Evolutionary conservation across 1,140 invertebrate species (phyloP).

Genomic region (Sitophilus oryzae): DNA sequence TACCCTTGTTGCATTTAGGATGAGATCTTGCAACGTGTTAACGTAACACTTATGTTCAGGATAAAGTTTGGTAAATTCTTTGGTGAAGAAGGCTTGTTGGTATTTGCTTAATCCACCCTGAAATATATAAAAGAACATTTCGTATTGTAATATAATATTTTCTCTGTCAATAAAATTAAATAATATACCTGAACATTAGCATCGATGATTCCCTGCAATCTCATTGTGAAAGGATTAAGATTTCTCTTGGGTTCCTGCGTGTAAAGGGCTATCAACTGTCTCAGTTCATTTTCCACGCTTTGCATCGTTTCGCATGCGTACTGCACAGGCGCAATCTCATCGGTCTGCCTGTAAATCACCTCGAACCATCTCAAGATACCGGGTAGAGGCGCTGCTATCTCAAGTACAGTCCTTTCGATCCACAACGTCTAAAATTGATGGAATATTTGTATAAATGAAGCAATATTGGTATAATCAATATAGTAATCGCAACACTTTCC

Average conservation of each 20-base stretch:
- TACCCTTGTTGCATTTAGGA: constrained; percentile 65
- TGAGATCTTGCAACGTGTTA: constrained; percentile 64
- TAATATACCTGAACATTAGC: constrained; percentile 71
- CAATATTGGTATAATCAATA: too few species aligned
- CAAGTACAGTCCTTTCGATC: constrained; percentile 89
- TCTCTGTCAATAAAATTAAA: background rate
- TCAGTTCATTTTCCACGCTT: constrained; percentile 76
- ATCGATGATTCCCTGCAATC: constrained; percentile 87
- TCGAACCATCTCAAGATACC: constrained; percentile 94
- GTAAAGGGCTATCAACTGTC: constrained; percentile 70
- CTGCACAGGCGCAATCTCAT: constrained; percentile 84
- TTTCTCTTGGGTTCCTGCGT: constrained; percentile 71
- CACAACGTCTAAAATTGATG: constrained; percentile 66
- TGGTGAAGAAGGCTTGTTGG: constrained; percentile 84
- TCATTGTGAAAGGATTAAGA: constrained; percentile 88
- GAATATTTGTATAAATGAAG: constrained; percentile 4
- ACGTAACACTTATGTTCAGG: constrained; percentile 70
- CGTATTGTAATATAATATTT: background rate
- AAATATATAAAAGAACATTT: background rate
- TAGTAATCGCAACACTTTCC: too few species aligned
- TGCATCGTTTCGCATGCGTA: constrained; percentile 92
- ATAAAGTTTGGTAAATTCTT: constrained; percentile 71
- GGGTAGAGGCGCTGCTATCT: constrained; percentile 76
- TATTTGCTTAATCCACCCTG: constrained; percentile 90
- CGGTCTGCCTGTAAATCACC: constrained; percentile 70